Percentiles rank a stretch among this genome's conserved stretches.
Conservation (phyloP, 2,888 invertebrate genomes). For the Mimumesa dahlbomi region DNA sequence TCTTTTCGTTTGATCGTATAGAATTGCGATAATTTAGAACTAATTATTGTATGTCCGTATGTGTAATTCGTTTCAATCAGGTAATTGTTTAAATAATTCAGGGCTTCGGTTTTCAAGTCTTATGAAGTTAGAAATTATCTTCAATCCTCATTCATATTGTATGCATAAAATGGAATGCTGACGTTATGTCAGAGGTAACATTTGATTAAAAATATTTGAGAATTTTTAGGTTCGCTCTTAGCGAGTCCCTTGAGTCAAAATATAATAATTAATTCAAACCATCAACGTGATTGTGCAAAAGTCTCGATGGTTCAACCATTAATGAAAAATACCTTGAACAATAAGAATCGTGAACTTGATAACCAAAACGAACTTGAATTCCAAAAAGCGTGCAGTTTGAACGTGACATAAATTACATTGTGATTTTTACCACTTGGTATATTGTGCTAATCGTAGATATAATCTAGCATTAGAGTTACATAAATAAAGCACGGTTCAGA, state of each 20-base stretch:
- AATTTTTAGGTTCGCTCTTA: too few relatives aligned
- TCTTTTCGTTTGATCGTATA: background rate
- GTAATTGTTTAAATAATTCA: background rate
- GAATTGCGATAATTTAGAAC: background rate
- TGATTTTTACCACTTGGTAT: slow-evolving; percentile 66
- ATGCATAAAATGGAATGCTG: slow-evolving; percentile 25
- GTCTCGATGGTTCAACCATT: slow-evolving; percentile 35
- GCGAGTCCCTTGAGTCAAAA: background rate
- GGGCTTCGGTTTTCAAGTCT: too few relatives aligned
- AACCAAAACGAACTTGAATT: too few relatives aligned
- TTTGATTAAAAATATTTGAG: slow-evolving; percentile 5
- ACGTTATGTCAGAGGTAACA: slow-evolving; percentile 13
- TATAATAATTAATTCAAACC: too few relatives aligned
- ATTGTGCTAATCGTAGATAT: slow-evolving; percentile 68
- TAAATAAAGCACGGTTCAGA: slow-evolving; percentile 44
- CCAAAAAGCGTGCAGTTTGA: slow-evolving; percentile 52
- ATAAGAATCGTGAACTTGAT: slow-evolving; percentile 34
- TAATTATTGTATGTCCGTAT: background rate
- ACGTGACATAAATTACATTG: slow-evolving; percentile 61
- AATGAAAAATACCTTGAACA: slow-evolving; percentile 18
- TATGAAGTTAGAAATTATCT: too few relatives aligned
- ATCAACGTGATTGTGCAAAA: slow-evolving; percentile 40
- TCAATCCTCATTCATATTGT: too few relatives aligned
- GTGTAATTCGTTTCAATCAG: background rate
- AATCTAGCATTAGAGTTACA: slow-evolving; percentile 62